These are phyloP conservation scores for Gymnoscopelus braueri DNA, from an alignment of 2,797 vertebrate genomes.

Conservation along the genomic window DNA sequence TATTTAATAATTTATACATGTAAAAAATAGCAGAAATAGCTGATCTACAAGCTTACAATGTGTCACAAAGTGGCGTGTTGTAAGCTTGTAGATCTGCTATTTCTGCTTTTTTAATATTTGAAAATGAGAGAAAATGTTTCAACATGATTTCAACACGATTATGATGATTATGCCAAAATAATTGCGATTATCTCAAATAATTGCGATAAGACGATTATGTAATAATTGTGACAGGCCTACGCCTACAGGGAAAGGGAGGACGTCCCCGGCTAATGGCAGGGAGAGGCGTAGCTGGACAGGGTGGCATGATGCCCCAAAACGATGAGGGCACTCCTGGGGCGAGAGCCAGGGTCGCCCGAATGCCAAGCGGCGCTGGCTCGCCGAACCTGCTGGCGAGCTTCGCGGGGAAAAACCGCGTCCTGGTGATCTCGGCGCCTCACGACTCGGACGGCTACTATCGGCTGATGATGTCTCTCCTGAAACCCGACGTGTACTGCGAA, in stretches of 20 bases:
- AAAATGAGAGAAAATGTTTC: too few species aligned
- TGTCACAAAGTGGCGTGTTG: too few species aligned
- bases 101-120: too few species aligned
- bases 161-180: too few species aligned
- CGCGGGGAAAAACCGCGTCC: slow-evolving; percentile 93
- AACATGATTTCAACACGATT: too few species aligned
- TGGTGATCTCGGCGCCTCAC: slow-evolving; percentile 94
- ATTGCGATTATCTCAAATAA: too few species aligned
- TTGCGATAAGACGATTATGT: too few species aligned
- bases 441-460: slow-evolving; percentile 96
- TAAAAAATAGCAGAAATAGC: too few species aligned
- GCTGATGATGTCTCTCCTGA: slow-evolving; percentile 96
- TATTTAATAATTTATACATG: too few species aligned
- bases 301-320: slow-evolving; percentile 72
- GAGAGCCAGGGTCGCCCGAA: slow-evolving; percentile 80
- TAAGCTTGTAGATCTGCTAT: too few species aligned
- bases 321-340: slow-evolving; percentile 82
- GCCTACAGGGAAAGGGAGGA: slow-evolving; percentile 38
- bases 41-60: too few species aligned
- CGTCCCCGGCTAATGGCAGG: slow-evolving; percentile 31
- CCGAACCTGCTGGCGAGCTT: slow-evolving; percentile 94
- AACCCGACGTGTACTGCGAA: slow-evolving; percentile 94
- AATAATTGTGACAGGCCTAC: too few species aligned
- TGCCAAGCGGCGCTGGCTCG: slow-evolving; percentile 86
- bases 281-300: slow-evolving; percentile 55